Conservation (phyloP, 2,888 invertebrate species). For the Oscheius sp. region DNA sequence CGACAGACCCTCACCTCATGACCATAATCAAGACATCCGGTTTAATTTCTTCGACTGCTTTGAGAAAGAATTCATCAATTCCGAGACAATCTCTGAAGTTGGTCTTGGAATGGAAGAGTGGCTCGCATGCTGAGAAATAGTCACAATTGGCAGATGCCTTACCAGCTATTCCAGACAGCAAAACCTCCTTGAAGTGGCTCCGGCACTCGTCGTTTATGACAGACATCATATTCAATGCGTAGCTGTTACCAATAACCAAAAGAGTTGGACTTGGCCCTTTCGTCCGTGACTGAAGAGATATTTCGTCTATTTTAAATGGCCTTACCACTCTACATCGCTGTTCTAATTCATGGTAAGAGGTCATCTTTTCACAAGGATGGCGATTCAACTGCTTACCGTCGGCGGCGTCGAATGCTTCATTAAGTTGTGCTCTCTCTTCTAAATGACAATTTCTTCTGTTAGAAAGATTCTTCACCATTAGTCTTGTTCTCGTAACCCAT, state of each 20-base stretch:
- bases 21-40: constrained; percentile 15
- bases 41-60: constrained; percentile 6
- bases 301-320: neutral
- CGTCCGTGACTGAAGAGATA: neutral
- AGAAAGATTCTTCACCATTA: neutral
- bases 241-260: constrained; percentile 20
- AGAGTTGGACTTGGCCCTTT: neutral
- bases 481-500: constrained; percentile 26
- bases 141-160: neutral
- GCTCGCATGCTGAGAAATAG: constrained; percentile 9
- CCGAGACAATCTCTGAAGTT: neutral
- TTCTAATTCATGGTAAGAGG: neutral
- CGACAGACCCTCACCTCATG: neutral
- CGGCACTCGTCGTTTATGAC: constrained; percentile 14
- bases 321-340: neutral
- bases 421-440: constrained; percentile 13
- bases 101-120: constrained; percentile 2
- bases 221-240: constrained; percentile 2
- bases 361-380: constrained; percentile 1
- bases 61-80: neutral
- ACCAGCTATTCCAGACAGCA: neutral
- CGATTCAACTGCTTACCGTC: neutral
- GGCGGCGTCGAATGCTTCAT: constrained; percentile 9
- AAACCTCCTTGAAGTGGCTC: neutral
- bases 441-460: neutral